These are phyloP conservation scores for Leucoraja ocellata DNA, from an alignment of 2,797 vertebrate species.

Conservation along the genomic window DNA sequence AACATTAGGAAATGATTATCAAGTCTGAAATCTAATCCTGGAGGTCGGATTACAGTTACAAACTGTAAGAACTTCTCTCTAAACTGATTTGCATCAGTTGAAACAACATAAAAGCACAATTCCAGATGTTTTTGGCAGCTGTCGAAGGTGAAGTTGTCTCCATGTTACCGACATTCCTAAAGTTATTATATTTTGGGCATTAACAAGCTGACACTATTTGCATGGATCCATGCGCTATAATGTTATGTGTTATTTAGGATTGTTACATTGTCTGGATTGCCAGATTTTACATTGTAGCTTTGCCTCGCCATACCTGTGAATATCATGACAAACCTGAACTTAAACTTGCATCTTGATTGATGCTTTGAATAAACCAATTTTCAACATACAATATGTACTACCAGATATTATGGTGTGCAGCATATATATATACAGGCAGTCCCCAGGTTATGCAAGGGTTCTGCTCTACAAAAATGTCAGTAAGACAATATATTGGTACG, in stretches of 20 bases:
- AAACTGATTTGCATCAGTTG: conserved; percentile 2
- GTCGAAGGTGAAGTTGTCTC: neutral
- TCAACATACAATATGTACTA: too few species aligned
- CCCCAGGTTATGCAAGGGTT: too few species aligned
- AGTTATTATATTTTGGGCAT: neutral
- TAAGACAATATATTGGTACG: too few species aligned
- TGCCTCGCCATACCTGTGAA: too few species aligned
- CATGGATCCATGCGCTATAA: neutral
- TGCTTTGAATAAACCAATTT: neutral
- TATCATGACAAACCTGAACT: too few species aligned
- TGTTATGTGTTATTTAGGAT: neutral
- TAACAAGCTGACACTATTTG: neutral
- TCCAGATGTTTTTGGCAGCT: neutral
- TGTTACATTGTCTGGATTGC: too few species aligned
- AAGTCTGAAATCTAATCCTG: conserved; percentile 15
- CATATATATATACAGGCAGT: neutral
- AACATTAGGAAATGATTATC: neutral
- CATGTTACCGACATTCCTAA: neutral
- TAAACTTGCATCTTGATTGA: neutral
- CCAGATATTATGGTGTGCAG: neutral
- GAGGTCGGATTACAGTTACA: neutral
- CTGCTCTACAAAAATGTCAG: too few species aligned
- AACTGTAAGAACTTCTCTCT: conserved; percentile 6
- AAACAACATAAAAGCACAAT: conserved; percentile 16
- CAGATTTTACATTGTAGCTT: too few species aligned